Base-by-base conservation (phyloP, 2,888 invertebrate species). In the Eristalis pertinax region DNA sequence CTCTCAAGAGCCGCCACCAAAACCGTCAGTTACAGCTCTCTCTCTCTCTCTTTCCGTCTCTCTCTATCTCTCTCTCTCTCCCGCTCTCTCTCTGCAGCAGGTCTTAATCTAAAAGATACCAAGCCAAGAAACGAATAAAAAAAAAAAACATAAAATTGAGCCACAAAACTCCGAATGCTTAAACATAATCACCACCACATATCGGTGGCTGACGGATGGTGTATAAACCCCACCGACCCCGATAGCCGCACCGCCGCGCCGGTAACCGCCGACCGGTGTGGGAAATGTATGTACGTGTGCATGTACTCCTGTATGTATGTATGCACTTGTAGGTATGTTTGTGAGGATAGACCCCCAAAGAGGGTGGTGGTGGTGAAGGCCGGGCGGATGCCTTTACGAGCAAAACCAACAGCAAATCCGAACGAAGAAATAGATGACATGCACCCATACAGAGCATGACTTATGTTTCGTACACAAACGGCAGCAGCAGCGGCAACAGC, bases 381-480 rank as follows among this genome's bases (percentile, higher is more conserved):
- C 70, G 69, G 70, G 81, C 43, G 38, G 35, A 63, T 35, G 56
- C 38, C 50, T 50, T 50, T 50, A 50, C 50, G 50, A 69, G 50
- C 63, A 64, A 22, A 56, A 70, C 63, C 56, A 80, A 8, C 72
- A 81, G 41, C 43, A 58, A 72, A 56, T 78, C 56, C 29, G 67
- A 68, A 50, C 78, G 29, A 79, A 77, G 73, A 69, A 80, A 76
- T 76, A 68, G 75, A 79, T 76, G 73, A 69, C 68, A 84, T 87
- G 87, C 87, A 87, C 84, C 87, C 79, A 84, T 87, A 87, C 87
- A 87, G 84, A 87, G 79, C 87, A 87, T 87, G 79, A 87, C 79
- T 87, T 87, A 87, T 84, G 87, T 84, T 87, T 76, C 76, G 50
- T 60, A 67, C 65, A 75, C 83, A 88, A 26, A 15, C 81, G 83